Evolutionary conservation across 1,140 invertebrate genomes (phyloP).

Genomic region (Muscidifurax raptorellus): DNA sequence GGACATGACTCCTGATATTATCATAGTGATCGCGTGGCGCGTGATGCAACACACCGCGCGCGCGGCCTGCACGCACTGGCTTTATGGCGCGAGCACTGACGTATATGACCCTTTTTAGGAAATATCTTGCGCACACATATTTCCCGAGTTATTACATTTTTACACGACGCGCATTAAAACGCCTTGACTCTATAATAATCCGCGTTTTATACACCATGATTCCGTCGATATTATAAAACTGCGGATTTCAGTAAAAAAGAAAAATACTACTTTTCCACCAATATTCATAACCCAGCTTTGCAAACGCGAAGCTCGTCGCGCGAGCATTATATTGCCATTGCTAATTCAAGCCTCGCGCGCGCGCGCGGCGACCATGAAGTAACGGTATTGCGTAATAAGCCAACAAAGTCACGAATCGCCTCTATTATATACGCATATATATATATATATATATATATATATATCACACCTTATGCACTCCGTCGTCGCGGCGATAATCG

Average conservation of each 20-base stretch:
- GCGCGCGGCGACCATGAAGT: background rate
- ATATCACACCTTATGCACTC: no score
- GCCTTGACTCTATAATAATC: background rate
- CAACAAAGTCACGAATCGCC: background rate
- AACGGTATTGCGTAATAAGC: constrained; percentile 19
- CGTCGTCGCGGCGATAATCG: no score
- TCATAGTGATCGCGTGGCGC: background rate
- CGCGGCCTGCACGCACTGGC: background rate
- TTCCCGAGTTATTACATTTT: background rate
- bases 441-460: no score
- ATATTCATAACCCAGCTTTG: no score
- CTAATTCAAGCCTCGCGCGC: background rate
- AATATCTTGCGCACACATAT: background rate
- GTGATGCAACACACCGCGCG: constrained; percentile 15
- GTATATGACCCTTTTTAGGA: constrained; percentile 9
- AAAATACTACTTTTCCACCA: background rate
- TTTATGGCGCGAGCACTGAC: constrained; percentile 1
- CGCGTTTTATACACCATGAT: no score
- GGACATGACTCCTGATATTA: constrained; percentile 35
- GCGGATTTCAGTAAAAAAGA: background rate
- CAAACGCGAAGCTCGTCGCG: no score
- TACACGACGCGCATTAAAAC: background rate
- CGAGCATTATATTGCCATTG: background rate
- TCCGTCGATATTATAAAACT: no score
- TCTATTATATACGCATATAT: background rate